A percentile compares a stretch with the other conserved stretches of the same genome.
These are phyloP conservation scores for Galaxea fascicularis DNA, from an alignment of 92 coral and sea anemone species.

Conservation along the genomic window DNA sequence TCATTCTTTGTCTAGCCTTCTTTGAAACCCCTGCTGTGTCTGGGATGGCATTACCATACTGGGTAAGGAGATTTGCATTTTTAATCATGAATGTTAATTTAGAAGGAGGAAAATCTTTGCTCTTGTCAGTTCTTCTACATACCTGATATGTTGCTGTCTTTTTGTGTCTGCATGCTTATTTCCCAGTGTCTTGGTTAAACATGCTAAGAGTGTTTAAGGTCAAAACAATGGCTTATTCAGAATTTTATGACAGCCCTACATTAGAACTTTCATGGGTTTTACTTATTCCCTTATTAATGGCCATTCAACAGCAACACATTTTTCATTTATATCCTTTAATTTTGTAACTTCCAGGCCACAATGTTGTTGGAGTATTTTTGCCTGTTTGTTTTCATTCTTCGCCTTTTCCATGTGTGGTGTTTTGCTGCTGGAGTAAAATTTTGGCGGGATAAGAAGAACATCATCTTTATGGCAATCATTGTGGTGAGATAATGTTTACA, in stretches of 20 bases:
- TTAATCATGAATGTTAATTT: background rate
- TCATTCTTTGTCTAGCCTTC: slow-evolving; percentile 81
- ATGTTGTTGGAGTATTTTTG: slow-evolving; percentile 92
- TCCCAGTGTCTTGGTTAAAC: no score
- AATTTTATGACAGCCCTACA: no score
- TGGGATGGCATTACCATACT: slow-evolving; percentile 84
- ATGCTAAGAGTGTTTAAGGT: background rate
- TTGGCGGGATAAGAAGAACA: slow-evolving; percentile 94
- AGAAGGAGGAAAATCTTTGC: background rate
- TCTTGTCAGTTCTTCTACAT: background rate
- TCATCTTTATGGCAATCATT: slow-evolving; percentile 76
- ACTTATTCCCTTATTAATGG: no score
- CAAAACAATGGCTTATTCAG: background rate
- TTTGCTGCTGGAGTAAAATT: slow-evolving; percentile 95
- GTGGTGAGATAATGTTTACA: slow-evolving; percentile 64
- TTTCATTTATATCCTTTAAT: background rate
- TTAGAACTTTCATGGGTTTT: no score
- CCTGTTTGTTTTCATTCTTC: slow-evolving; percentile 84
- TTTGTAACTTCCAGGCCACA: slow-evolving; percentile 73
- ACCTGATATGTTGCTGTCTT: background rate
- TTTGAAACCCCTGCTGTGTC: slow-evolving; percentile 95
- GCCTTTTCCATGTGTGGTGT: slow-evolving; percentile 92
- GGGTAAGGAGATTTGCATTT: slow-evolving; percentile 70
- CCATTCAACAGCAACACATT: no score
- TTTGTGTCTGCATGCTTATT: background rate